Conservation (phyloP, 1,140 invertebrate genomes). For the Mercenaria mercenaria region DNA sequence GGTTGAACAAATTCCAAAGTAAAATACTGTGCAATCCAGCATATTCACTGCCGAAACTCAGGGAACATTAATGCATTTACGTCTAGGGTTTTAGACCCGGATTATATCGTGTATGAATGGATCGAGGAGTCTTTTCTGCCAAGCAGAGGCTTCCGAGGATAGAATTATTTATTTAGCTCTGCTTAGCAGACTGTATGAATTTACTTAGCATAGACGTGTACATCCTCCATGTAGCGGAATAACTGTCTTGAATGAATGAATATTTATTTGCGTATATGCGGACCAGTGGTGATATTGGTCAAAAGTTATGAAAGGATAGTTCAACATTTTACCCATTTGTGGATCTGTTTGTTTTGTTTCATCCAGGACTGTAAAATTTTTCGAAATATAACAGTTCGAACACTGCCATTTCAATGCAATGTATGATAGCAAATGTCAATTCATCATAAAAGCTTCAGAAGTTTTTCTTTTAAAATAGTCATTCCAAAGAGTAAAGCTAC, state of each 20-base stretch:
- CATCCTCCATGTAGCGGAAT: background rate
- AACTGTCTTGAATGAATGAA: background rate
- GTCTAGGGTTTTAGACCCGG: background rate
- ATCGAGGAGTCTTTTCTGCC: conserved; percentile 57
- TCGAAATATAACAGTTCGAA: conserved; percentile 37
- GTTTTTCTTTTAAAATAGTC: background rate
- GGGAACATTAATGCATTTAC: conserved; percentile 67
- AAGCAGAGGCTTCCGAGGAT: conserved; percentile 58
- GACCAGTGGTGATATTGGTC: conserved; percentile 27
- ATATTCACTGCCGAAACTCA: conserved; percentile 68
- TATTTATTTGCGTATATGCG: conserved; percentile 52
- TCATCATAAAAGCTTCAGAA: conserved; percentile 15
- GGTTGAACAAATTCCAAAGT: conserved; percentile 58
- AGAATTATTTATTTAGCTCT: conserved; percentile 22
- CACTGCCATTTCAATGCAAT: conserved; percentile 79
- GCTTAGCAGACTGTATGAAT: conserved; percentile 37
- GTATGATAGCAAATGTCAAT: conserved; percentile 38
- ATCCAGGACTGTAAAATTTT: conserved; percentile 31
- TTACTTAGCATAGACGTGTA: conserved; percentile 13
- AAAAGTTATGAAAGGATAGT: conserved; percentile 24
- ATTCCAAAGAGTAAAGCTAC: conserved; percentile 14
- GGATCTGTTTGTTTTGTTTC: conserved; percentile 25
- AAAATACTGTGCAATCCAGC: conserved; percentile 68
- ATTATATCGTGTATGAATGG: conserved; percentile 25
- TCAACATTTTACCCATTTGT: conserved; percentile 22